Evolutionary conservation across 2,113 vertebrate genomes (phyloP).

Genomic region (Poeciliopsis prolifica): DNA sequence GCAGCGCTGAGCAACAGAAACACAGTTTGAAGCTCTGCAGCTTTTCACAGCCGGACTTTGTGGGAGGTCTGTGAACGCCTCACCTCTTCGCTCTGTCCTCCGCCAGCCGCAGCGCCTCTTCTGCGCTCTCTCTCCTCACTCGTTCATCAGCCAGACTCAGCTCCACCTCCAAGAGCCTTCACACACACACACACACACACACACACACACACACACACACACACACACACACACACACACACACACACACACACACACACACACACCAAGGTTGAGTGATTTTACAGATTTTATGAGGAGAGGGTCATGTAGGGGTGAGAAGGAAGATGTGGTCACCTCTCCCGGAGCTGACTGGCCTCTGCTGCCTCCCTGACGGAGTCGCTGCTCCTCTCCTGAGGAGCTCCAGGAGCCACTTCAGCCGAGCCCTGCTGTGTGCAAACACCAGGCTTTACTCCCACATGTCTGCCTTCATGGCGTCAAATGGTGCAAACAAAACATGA

Average conservation of each 20-base stretch:
- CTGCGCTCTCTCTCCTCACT: conserved; percentile 80
- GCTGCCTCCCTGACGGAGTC: conserved; percentile 71
- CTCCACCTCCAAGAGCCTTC: conserved; percentile 85
- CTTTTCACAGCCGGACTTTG: background rate
- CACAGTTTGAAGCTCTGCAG: background rate
- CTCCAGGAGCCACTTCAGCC: conserved; percentile 86
- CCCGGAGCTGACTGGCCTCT: conserved; percentile 79
- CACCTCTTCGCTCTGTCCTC: conserved; percentile 81
- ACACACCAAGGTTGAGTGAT: background rate
- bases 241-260: conserved; percentile 16
- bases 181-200: conserved; percentile 14
- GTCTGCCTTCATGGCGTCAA: too few relatives aligned
- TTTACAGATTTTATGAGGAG: background rate
- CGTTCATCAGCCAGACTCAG: conserved; percentile 83
- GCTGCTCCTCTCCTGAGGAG: conserved; percentile 83
- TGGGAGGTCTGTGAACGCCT: background rate
- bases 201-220: conserved; percentile 9
- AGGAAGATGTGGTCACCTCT: conserved; percentile 75
- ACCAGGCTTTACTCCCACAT: background rate
- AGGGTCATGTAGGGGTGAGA: too few relatives aligned
- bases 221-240: conserved; percentile 28
- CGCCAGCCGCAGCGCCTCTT: conserved; percentile 83
- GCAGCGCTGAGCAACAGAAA: conserved; percentile 34
- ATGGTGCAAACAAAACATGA: too few relatives aligned
- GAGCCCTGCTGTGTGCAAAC: conserved; percentile 71